Evolutionary conservation across 2,888 invertebrate species (phyloP), one percentile per base, ranked within the genome.

Genomic region (Scaptomyza caliginosa): DNA sequence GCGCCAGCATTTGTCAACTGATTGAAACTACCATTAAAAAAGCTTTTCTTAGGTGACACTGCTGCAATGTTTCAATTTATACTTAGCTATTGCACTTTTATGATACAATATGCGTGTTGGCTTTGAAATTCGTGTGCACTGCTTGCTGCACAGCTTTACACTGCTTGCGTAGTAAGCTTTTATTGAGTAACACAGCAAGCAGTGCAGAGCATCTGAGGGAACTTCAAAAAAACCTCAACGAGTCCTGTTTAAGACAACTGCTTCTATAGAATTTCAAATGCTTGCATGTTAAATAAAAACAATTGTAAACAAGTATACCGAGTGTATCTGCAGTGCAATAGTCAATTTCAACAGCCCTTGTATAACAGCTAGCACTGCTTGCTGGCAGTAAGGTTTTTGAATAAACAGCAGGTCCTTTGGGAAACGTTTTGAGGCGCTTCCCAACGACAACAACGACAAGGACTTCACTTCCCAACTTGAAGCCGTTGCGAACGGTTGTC

Each of bases 401-500:
- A 57, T 57, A 23, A 49, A 16, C 42, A 38, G 40, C 32, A 36
- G 46, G 55, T 51, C 46, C 55, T 17, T 28, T 16, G 16, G 38
- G 38, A 17, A 62, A 28, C 28, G 11, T 24, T 26, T 34, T 21
- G 16, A 16, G n/a, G 8, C n/a, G 19, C 32, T 16, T 56, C 39
- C 17, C 46, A 2, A 40, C 30, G 46, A 24, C 34, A 42, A 11
- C 17, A 19, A 23, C 43, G 30, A 34, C 3, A 7, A 16, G 32
- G 32, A 34, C 32, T 40, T 74, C 72, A 73, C 59, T 73, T 70
- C 19, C 39, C 65, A 60, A 57, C 42, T 60, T 45, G 75, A 50
- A 54, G 65, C 59, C 59, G 70, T 50, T 39, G 75, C 66, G 75
- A 75, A 36, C 59, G 59, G 72, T 70, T 39, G 56, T 60, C 50